Percentiles rank a stretch among this genome's conserved stretches.
Evolutionary conservation across 1,140 invertebrate genomes (phyloP).

Genomic region (Trachelipus rathkii): DNA sequence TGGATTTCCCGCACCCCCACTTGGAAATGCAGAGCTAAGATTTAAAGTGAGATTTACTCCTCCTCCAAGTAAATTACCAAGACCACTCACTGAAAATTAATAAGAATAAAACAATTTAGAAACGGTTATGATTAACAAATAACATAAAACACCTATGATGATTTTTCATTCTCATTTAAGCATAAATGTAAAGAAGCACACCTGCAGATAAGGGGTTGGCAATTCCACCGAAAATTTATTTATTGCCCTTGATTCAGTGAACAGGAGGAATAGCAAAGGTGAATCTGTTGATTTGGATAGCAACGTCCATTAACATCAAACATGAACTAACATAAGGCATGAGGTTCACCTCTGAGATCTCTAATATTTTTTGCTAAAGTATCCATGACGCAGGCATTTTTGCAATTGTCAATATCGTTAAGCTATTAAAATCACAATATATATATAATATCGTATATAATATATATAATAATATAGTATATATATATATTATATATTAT

Average conservation of each 20-base stretch:
- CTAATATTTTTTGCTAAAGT: conserved; percentile 95
- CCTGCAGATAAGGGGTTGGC: conserved; percentile 47
- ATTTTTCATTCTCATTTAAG: too few species aligned
- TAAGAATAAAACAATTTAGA: conserved; percentile 28
- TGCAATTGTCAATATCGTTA: conserved; percentile 85
- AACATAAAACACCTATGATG: too few species aligned
- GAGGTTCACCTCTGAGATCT: conserved; percentile 92
- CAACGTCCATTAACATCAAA: conserved; percentile 89
- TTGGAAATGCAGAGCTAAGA: conserved; percentile 71
- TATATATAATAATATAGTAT: too few species aligned
- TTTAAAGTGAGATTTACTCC: conserved; percentile 63
- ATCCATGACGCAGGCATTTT: conserved; percentile 86
- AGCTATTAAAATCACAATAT: conserved; percentile 48
- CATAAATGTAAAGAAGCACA: not conserved
- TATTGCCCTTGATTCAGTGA: conserved; percentile 44
- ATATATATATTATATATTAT: too few species aligned
- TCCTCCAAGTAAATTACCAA: conserved; percentile 45
- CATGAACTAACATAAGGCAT: conserved; percentile 91
- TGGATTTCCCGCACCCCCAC: conserved; percentile 61
- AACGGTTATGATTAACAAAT: too few species aligned
- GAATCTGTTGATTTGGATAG: conserved; percentile 95
- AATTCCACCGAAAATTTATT: conserved; percentile 47
- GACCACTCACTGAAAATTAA: conserved; percentile 46
- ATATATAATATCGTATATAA: not conserved
- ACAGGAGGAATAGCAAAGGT: conserved; percentile 71